phyloP scores from a whole-genome alignment of 2,888 invertebrate species.

The Nephrotoma appendiculata region DNA sequence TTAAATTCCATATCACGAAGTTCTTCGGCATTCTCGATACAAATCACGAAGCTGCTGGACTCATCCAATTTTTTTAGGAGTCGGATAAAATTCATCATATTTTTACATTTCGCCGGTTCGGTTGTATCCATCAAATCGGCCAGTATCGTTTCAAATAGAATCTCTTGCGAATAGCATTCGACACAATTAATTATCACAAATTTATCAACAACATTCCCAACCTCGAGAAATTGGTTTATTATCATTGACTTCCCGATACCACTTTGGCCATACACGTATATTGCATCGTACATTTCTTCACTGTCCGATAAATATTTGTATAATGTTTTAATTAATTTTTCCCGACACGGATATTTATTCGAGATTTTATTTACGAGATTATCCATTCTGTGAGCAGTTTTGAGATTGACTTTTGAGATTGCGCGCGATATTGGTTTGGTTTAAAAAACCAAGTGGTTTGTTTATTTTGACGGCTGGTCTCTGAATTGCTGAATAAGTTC shows the following conservation, averaged over 20 bases:
- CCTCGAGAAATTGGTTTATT: slow-evolving; percentile 41
- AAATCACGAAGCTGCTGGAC: slow-evolving; percentile 42
- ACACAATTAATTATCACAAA: slow-evolving; percentile 60
- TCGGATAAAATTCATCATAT: slow-evolving; percentile 48
- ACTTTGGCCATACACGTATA: slow-evolving; percentile 71
- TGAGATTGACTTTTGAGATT: background rate
- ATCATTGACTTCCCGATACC: slow-evolving; percentile 73
- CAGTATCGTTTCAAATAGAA: slow-evolving; percentile 62
- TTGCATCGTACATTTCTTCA: slow-evolving; percentile 48
- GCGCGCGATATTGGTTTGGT: background rate
- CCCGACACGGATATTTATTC: slow-evolving; percentile 25
- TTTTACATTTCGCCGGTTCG: slow-evolving; percentile 44
- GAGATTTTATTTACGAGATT: slow-evolving; percentile 11
- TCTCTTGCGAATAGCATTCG: slow-evolving; percentile 63
- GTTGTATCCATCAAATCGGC: slow-evolving; percentile 34
- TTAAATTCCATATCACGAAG: slow-evolving; percentile 59
- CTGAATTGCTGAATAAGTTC: background rate
- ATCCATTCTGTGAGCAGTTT: slow-evolving; percentile 1
- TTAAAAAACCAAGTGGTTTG: background rate
- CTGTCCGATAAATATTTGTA: slow-evolving; percentile 27
- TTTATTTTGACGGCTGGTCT: background rate
- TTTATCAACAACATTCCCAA: slow-evolving; percentile 36
- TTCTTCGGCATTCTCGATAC: slow-evolving; percentile 70
- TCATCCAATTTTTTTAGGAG: slow-evolving; percentile 28
- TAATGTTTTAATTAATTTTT: slow-evolving; percentile 19